Conservation (phyloP, 2,888 invertebrate species). For the Drosophila quasianomalipes region DNA sequence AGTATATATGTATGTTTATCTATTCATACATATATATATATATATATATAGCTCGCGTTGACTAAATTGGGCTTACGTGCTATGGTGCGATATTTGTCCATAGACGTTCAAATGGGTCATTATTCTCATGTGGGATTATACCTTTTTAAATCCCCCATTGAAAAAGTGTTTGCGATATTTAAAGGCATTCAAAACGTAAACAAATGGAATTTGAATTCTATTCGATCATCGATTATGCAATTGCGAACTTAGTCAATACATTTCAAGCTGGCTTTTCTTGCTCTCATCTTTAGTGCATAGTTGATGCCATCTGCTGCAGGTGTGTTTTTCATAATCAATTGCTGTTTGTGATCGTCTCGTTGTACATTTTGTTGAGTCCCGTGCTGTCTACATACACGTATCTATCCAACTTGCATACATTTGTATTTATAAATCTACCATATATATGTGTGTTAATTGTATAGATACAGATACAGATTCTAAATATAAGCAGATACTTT, state of each 20-base stretch:
- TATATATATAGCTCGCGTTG: background rate
- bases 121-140: background rate
- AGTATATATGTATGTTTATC: conserved; percentile 5
- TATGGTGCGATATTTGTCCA: background rate
- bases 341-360: background rate
- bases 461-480: conserved; percentile 8
- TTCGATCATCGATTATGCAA: conserved; percentile 16
- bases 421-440: conserved; percentile 36
- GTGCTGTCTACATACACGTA: conserved; percentile 8
- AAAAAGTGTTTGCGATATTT: background rate
- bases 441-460: conserved; percentile 5
- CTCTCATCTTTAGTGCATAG: background rate
- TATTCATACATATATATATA: background rate
- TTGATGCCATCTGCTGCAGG: conserved; percentile 2
- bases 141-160: background rate
- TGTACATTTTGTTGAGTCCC: conserved; percentile 11
- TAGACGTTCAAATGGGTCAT: conserved; percentile 7
- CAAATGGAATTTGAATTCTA: background rate
- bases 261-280: conserved; percentile 1
- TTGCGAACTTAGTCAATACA: background rate
- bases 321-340: background rate
- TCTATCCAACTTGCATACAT: conserved; percentile 26
- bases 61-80: conserved; percentile 14
- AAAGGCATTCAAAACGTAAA: background rate
- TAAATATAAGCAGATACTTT: conserved; percentile 51